phyloP scores from a whole-genome alignment of 2,113 vertebrate genomes.

The Nothoprocta perdicaria region DNA sequence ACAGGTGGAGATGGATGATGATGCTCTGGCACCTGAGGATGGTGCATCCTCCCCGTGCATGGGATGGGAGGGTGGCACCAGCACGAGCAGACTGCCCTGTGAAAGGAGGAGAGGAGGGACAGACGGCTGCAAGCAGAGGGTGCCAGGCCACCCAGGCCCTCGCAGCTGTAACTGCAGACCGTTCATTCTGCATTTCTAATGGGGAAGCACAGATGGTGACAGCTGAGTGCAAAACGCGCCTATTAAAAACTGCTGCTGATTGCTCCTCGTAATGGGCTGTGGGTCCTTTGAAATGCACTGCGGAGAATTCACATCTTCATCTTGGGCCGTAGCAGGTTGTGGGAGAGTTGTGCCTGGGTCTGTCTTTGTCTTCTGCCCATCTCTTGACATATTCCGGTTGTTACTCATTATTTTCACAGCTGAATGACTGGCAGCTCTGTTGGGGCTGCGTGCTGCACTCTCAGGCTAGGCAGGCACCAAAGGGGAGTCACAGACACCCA shows the following conservation, averaged over 20 bases:
- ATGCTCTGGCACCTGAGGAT: background rate
- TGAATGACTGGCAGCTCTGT: background rate
- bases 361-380: background rate
- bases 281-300: slow-evolving; percentile 36
- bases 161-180: slow-evolving; percentile 63
- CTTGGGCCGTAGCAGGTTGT: background rate
- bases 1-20: fast-evolving
- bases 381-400: background rate
- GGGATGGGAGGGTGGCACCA: background rate
- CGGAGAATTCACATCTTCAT: background rate
- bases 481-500: background rate
- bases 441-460: background rate
- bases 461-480: background rate
- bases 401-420: background rate
- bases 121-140: background rate
- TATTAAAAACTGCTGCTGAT: slow-evolving; percentile 73
- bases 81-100: background rate
- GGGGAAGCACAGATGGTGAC: slow-evolving; percentile 71
- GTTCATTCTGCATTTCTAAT: slow-evolving; percentile 68
- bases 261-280: slow-evolving; percentile 62
- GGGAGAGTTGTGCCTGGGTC: background rate
- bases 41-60: background rate
- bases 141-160: background rate
- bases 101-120: background rate
- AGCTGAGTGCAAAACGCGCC: slow-evolving; percentile 65